Evolutionary conservation across 2,113 vertebrate species (phyloP), one percentile per base, ranked within the genome.

Genomic region (Pyrgilauda ruficollis): DNA sequence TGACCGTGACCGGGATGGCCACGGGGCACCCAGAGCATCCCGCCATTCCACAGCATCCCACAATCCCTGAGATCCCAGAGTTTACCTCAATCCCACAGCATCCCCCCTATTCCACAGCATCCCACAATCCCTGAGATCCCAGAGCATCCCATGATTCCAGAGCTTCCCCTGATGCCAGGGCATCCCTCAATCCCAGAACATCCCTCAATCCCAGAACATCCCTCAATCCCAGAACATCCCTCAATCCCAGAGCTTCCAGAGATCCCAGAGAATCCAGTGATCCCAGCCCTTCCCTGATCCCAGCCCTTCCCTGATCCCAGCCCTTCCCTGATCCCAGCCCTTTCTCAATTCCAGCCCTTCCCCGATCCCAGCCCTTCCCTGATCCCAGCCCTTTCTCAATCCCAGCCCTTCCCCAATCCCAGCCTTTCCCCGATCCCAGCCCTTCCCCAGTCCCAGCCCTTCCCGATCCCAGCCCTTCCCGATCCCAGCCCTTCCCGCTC

Each of bases 191-290:
- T 64, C 56, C 22, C 69, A 21, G 31, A 46, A 37, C 37, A 37
- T 37, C 37, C n/a, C n/a, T n/a, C n/a, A n/a, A 31, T 64, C 56
- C 22, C 69, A 21, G 31, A 33, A 11, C 11, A 2, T 26, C 31
- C 31, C 1, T 0, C 0, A 1, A 31, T 64, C 56, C 22, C 69
- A 21, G 31, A 46, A 8, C 11, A 2, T 26, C 31, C 31, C 1
- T 0, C 0, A 1, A 19, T 47, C 11, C 21, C 62, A 22, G 28
- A 31, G 11, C 7, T 4, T 33, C 31, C 53, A 20, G 39, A 41
- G 39, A 41, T 43, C 43, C 43, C 61, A 21, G 37, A 30, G 11
- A 11, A 4, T 33, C 53, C 53, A 12, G 2, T 1, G 5, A 8
- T 27, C 39, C 28, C 39, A 11, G 9, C 10, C 13, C 16, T 53